phyloP scores from a whole-genome alignment of 2,113 vertebrate genomes.

The Tyto alba region DNA sequence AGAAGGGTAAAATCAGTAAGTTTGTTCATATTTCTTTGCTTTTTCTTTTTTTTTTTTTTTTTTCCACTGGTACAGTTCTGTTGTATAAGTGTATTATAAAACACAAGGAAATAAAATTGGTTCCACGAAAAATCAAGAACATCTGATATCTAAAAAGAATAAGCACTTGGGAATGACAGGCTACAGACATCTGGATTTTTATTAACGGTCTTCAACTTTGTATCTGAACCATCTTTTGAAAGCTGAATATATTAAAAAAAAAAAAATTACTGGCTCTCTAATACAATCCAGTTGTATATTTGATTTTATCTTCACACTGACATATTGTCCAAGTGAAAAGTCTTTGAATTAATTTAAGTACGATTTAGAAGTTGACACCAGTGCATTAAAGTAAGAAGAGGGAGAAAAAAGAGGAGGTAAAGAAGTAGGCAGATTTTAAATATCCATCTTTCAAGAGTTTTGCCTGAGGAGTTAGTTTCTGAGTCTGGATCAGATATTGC shows the following conservation, averaged over 20 bases:
- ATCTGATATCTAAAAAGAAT: background rate
- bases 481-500: background rate
- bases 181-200: constrained; percentile 6
- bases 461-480: background rate
- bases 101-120: background rate
- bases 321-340: background rate
- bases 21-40: background rate
- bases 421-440: background rate
- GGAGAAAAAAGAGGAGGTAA: background rate
- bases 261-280: background rate
- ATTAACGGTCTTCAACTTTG: background rate
- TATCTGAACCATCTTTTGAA: background rate
- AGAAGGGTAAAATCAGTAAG: background rate
- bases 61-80: background rate
- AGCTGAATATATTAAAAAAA: background rate
- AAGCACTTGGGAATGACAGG: background rate
- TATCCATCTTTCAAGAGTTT: background rate
- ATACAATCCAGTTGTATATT: background rate
- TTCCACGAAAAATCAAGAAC: background rate
- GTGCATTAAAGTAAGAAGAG: background rate
- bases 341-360: background rate
- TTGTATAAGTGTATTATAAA: background rate
- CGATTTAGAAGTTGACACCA: background rate
- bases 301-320: background rate
- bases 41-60: background rate